Base-by-base conservation (phyloP, 2,797 vertebrate genomes). In the Eulemur mongoz region DNA sequence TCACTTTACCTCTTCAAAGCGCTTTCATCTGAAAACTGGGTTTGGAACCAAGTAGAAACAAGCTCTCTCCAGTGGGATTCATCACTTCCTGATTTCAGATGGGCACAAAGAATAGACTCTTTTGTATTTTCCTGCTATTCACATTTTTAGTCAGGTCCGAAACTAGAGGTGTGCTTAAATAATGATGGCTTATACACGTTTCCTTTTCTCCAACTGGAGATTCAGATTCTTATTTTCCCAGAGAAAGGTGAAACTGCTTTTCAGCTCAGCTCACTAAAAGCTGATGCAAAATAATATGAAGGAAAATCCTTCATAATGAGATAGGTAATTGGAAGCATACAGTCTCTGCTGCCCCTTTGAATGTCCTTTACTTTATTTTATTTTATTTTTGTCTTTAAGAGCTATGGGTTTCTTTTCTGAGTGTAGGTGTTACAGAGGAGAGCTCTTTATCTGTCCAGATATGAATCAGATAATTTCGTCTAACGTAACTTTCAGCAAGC, bases 11-110 rank as follows among this genome's bases (percentile, higher is more conserved):
- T 97, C 97, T 94, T 63, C 81, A 85, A 91, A 63, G 91, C 50
- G 0, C 93, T 97, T 97, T 98, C 76, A 92, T 98, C 93, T 94
- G 82, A 81, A 96, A 97, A 96, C 93, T 89, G 84, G 84, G 76
- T 94, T 97, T 97, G 93, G 89, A 93, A 93, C 43, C 25, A 43
- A 87, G 43, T 80, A 88, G 96, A 97, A 94, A 84, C 59, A 86
- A 69, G 70, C 83, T 85, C 17, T 81, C 86, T 94, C 89, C 91
- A 59, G 67, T 67, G 97, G 91, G 93, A 97, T 85, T 94, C 96
- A 50, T 94, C 85, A 79, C 80, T 97, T 97, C 94, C 97, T 97
- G 91, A 67, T 97, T 93, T 93, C 94, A 94, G 89, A 90, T 5
- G 22, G 78, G 76, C 13, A 18, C 50, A 67, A 94, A 97, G 91